Evolutionary conservation across 2,113 vertebrate species (phyloP).

Genomic region (Patagioenas fasciata): DNA sequence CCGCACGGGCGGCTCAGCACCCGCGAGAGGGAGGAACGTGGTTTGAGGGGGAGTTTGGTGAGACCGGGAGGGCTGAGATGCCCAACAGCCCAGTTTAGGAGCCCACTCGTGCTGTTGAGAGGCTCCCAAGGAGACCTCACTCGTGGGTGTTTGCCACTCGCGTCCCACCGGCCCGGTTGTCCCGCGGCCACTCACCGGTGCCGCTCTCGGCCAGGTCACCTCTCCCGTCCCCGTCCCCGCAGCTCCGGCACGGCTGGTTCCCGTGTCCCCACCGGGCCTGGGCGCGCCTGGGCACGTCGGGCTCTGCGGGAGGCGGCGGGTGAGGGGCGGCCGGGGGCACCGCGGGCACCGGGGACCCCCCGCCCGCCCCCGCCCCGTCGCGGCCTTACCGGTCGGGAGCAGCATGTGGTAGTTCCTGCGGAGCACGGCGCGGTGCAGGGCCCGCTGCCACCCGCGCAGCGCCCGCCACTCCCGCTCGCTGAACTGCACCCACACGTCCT

Average conservation of each 20-base stretch:
- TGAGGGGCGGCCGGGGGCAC: not conserved
- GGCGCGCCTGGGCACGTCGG: fast-evolving
- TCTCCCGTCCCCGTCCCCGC: not conserved
- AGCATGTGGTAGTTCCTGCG: not conserved
- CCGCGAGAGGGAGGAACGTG: not conserved
- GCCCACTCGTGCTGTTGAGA: not conserved
- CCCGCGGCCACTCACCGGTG: slow-evolving; percentile 15
- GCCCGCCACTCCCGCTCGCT: not conserved
- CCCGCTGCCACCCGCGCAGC: not conserved
- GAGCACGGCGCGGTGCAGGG: not conserved
- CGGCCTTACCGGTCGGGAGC: not conserved
- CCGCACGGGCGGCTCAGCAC: fast-evolving
- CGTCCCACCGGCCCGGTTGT: fast-evolving
- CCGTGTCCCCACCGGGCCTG: fast-evolving
- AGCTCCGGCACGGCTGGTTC: not conserved
- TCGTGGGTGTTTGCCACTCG: no score
- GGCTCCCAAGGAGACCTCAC: no score
- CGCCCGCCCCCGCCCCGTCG: not conserved
- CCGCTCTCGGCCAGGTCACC: not conserved
- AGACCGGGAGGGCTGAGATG: not conserved
- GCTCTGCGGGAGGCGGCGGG: fast-evolving
- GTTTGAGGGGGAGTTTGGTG: fast-evolving
- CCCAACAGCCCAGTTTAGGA: fast-evolving
- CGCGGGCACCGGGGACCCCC: not conserved
- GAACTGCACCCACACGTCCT: not conserved